Percentiles rank a stretch among this genome's conserved stretches.
Conservation (phyloP, 1,140 invertebrate species). For the Euura lappo region DNA sequence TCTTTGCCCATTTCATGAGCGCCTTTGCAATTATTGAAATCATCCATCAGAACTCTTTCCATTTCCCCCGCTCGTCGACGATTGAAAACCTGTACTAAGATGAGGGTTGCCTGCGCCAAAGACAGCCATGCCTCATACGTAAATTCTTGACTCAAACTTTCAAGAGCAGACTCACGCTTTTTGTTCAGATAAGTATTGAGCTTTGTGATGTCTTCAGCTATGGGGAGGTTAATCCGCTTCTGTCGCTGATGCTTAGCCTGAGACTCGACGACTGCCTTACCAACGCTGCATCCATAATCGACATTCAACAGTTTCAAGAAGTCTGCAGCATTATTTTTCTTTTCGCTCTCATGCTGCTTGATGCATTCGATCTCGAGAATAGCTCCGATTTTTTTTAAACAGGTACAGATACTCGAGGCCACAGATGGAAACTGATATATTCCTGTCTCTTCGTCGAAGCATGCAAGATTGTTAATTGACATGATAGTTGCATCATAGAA, state of each 20-base stretch:
- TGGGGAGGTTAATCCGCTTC: constrained; percentile 16
- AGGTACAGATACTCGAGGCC: constrained; percentile 16
- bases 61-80: constrained; percentile 23
- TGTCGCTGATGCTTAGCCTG: constrained; percentile 7
- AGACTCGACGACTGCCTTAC: constrained; percentile 22
- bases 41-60: constrained; percentile 13
- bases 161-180: neutral
- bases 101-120: constrained; percentile 12
- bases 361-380: constrained; percentile 25
- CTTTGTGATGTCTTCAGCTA: constrained; percentile 18
- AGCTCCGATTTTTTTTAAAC: constrained; percentile 22
- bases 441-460: constrained; percentile 16
- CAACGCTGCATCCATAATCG: constrained; percentile 20
- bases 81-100: constrained; percentile 20
- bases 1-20: constrained; percentile 7
- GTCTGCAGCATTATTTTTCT: constrained; percentile 20
- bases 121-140: constrained; percentile 9
- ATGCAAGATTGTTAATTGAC: constrained; percentile 17
- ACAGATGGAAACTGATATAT: constrained; percentile 16
- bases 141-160: constrained; percentile 1
- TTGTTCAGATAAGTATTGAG: constrained; percentile 17
- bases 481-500: constrained; percentile 18
- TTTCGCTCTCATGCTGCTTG: constrained; percentile 13
- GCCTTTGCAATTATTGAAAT: constrained; percentile 14
- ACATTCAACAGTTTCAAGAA: constrained; percentile 22